A percentile compares a stretch with the other conserved stretches of the same genome.
Conservation (phyloP, 2,888 invertebrate species). For the Drosophila mimica region DNA sequence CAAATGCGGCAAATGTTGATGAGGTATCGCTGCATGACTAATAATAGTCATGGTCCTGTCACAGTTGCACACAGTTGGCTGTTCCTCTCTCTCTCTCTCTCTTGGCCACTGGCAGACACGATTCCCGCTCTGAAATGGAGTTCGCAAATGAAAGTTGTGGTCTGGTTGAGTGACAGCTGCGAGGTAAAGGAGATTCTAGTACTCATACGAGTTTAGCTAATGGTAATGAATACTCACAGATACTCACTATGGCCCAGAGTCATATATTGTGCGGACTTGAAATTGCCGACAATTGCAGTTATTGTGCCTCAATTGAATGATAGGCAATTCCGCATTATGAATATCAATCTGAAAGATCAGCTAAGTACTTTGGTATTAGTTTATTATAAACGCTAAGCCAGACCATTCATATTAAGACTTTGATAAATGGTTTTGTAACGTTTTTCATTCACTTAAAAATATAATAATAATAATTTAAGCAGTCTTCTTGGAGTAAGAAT, state of each 20-base stretch:
- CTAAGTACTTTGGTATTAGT: no score
- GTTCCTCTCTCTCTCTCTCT: conserved; percentile 23
- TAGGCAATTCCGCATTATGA: background rate
- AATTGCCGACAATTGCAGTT: conserved; percentile 6
- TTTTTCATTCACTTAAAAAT: background rate
- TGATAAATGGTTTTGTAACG: background rate
- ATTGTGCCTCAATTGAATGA: conserved; percentile 4
- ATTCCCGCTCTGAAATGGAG: conserved; percentile 7
- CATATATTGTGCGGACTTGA: background rate
- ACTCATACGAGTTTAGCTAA: conserved; percentile 30
- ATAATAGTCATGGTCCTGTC: conserved; percentile 70
- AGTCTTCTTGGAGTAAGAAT: background rate
- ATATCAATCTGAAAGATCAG: background rate
- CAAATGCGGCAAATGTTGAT: conserved; percentile 38
- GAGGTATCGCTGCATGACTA: conserved; percentile 51
- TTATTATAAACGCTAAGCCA: background rate
- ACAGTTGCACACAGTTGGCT: conserved; percentile 34
- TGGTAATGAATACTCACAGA: conserved; percentile 31
- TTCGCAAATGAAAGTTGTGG: conserved; percentile 42
- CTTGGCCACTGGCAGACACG: conserved; percentile 33
- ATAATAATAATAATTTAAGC: background rate
- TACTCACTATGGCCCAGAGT: conserved; percentile 4
- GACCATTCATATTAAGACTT: background rate
- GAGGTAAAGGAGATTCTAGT: conserved; percentile 21
- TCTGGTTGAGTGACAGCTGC: conserved; percentile 26